A percentile compares a stretch with the other conserved stretches of the same genome.
Evolutionary conservation across 1,140 invertebrate genomes (phyloP).

Genomic region (Rhyacophila brunnea): DNA sequence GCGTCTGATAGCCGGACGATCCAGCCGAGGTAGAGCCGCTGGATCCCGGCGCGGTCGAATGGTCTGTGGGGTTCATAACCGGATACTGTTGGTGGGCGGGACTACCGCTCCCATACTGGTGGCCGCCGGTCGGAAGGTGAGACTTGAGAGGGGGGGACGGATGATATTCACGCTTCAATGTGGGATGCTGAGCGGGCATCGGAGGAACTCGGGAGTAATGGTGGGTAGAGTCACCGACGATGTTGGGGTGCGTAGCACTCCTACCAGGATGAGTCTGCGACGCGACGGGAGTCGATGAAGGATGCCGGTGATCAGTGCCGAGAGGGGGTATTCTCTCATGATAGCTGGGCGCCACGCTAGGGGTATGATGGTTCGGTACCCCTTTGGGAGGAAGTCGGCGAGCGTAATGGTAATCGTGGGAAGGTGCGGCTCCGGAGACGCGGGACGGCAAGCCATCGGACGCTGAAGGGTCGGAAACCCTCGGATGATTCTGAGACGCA

Average conservation of each 20-base stretch:
- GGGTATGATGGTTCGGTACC: conserved; percentile 3
- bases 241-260: too few species aligned
- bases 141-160: conserved; percentile 13
- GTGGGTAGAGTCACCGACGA: conserved; percentile 3
- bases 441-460: conserved; percentile 11
- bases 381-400: conserved; percentile 15
- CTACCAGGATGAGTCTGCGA: too few species aligned
- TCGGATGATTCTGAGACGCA: conserved; percentile 12
- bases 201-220: conserved; percentile 21
- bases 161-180: conserved; percentile 17
- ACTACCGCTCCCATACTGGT: background rate
- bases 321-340: conserved; percentile 21
- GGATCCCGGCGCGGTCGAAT: conserved; percentile 1
- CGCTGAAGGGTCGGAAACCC: background rate
- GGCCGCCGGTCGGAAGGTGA: conserved; percentile 9
- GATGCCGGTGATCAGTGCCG: conserved; percentile 18
- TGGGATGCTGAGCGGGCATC: conserved; percentile 8
- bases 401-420: conserved; percentile 22
- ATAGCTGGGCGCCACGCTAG: conserved; percentile 10
- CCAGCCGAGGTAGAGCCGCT: background rate
- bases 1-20: conserved; percentile 8
- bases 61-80: background rate
- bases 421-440: conserved; percentile 11
- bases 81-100: conserved; percentile 3
- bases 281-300: conserved; percentile 1